Percentiles rank a stretch among this genome's conserved stretches.
Conservation (phyloP, 1,140 invertebrate genomes). For the Limonius californicus region DNA sequence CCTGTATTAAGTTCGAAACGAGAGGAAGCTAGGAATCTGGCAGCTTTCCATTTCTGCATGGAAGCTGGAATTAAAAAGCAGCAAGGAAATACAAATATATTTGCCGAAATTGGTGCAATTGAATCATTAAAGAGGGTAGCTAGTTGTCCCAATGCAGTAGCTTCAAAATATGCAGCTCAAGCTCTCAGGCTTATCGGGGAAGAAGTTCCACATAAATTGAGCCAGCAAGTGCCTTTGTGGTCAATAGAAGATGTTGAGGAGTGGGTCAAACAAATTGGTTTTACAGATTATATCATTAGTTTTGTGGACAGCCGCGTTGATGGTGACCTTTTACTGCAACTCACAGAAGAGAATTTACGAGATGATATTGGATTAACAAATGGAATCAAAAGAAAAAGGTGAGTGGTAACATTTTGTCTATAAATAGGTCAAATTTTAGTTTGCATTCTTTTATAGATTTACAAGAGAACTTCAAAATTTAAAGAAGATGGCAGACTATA, state of each 20-base stretch:
- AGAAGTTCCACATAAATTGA: slow-evolving; percentile 94
- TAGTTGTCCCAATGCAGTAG: slow-evolving; percentile 95
- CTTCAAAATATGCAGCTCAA: slow-evolving; percentile 95
- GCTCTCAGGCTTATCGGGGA: slow-evolving; percentile 93
- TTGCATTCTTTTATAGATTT: slow-evolving; percentile 60
- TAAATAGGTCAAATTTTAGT: too few relatives aligned
- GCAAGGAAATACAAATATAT: slow-evolving; percentile 92
- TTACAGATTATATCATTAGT: slow-evolving; percentile 74
- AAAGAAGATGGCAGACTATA: slow-evolving; percentile 97
- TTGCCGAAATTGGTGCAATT: slow-evolving; percentile 92
- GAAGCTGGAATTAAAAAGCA: slow-evolving; percentile 97
- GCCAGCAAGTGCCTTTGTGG: slow-evolving; percentile 97
- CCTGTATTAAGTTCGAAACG: slow-evolving; percentile 94
- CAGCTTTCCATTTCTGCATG: slow-evolving; percentile 99
- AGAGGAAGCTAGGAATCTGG: slow-evolving; percentile 93
- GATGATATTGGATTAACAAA: slow-evolving; percentile 92
- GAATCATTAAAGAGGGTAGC: slow-evolving; percentile 95
- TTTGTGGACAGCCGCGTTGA: slow-evolving; percentile 93
- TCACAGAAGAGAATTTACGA: slow-evolving; percentile 87
- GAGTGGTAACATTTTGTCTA: slow-evolving; percentile 9
- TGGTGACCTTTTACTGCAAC: slow-evolving; percentile 92
- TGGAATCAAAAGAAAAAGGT: slow-evolving; percentile 74
- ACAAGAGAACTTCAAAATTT: slow-evolving; percentile 89
- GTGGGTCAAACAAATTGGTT: slow-evolving; percentile 98
- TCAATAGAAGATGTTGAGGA: slow-evolving; percentile 92